Percentiles rank a stretch among this genome's conserved stretches.
Conservation (phyloP, 2,797 vertebrate genomes). For the Sternotherus odoratus region DNA sequence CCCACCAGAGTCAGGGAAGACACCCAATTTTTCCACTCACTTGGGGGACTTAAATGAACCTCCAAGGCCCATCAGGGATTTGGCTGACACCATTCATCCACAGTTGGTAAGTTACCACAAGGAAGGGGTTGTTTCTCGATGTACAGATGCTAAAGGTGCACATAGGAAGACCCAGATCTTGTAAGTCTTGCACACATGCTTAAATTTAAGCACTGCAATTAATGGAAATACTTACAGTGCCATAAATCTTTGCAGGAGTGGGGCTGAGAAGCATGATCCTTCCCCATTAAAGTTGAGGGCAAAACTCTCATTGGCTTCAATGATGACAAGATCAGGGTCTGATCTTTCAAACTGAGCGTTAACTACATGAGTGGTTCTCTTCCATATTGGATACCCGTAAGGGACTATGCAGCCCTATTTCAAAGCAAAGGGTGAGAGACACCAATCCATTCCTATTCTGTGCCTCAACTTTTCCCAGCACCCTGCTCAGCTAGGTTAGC, state of each 20-base stretch:
- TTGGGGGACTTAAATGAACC: neutral
- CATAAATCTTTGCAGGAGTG: neutral
- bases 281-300: accelerated
- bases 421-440: neutral
- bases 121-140: neutral
- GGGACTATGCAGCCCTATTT: neutral
- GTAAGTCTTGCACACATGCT: accelerated
- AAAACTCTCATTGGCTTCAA: neutral
- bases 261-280: neutral
- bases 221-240: neutral
- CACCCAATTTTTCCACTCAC: neutral
- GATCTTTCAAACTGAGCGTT: neutral
- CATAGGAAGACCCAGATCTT: neutral
- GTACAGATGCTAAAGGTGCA: neutral
- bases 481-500: neutral
- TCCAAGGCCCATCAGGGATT: neutral
- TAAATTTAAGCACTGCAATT: neutral
- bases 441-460: accelerated
- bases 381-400: accelerated
- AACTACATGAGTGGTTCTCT: accelerated
- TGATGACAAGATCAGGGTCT: neutral
- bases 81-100: neutral
- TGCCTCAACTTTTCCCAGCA: neutral
- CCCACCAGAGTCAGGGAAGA: neutral
- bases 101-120: neutral